Evolutionary conservation across 92 coral and sea anemone species (phyloP), one percentile per base, ranked within the genome.

Genomic region (Epizoanthus ramosus): DNA sequence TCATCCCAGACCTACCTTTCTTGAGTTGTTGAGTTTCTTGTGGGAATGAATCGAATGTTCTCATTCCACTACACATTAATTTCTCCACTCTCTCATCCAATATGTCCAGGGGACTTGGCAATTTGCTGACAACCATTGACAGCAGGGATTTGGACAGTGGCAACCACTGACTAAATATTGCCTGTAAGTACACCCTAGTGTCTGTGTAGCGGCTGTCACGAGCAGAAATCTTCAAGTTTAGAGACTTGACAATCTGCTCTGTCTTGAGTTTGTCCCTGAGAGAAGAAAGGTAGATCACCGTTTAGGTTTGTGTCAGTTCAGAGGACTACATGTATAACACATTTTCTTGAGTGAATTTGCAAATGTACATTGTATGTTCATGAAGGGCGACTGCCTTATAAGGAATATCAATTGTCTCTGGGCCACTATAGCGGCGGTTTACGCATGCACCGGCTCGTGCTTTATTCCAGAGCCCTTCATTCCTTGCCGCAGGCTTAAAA

Each of bases 141-240:
- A 97, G 88, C 67, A 97, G 79, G 1, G 98, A 81, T 37, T 84
- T 75, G 9, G 99, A 97, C 60, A 97, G 75, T 8, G 99, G 99
- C 72, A 97, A 85, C 99, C 99, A 97, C 84, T 97, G 94, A 37
- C 94, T 88, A 65, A 90, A 91, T 58, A 97, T 74, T 15, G 98
- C 94, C 63, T 90, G 91, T 47, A 97, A 81, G 28, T 87, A 87
- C 4, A 91, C 95, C 15, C 94, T 91, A 28, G 91, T 75, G 90
- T 97, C 99, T 28, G 88, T 88, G 85, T 91, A 93, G 14, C 99
- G 90, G 25, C 98, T 88, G 85, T 97, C 99, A n/a, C 99, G 89
- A 2, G 98, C 91, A 3, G 99, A 97, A 56, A 97, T 89, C 82
- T 94, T 97, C 43, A 97, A 76, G 84, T 97, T 97, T 12, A 97